Evolutionary conservation across 2,888 invertebrate genomes (phyloP).

Genomic region (Notodonta ziczac): DNA sequence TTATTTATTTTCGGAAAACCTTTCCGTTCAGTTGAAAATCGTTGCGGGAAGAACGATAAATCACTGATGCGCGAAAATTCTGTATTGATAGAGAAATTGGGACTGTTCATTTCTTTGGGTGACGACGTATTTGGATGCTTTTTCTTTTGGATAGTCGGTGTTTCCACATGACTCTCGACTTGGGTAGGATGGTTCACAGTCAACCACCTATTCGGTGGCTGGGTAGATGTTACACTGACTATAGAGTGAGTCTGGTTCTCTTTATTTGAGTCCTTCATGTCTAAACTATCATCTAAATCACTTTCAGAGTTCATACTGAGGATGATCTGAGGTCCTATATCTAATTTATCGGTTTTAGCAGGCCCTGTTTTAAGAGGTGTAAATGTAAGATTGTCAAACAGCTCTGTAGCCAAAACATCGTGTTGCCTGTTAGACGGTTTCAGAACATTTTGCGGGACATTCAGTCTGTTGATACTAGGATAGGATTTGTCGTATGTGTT

Average conservation of each 20-base stretch:
- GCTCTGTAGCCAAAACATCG: constrained; percentile 52
- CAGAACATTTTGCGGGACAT: constrained; percentile 53
- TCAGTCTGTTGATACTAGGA: constrained; percentile 31
- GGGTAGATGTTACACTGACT: constrained; percentile 60
- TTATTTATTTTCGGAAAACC: constrained; percentile 60
- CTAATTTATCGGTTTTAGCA: constrained; percentile 61
- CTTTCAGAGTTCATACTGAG: constrained; percentile 70
- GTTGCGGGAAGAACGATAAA: constrained; percentile 71
- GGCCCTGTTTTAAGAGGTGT: constrained; percentile 66
- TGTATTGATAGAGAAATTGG: constrained; percentile 78
- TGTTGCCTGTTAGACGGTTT: constrained; percentile 65
- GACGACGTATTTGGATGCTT: constrained; percentile 79
- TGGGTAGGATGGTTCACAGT: constrained; percentile 53
- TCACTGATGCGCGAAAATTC: constrained; percentile 79
- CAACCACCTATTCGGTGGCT: constrained; percentile 64
- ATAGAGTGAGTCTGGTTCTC: constrained; percentile 73
- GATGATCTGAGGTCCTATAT: constrained; percentile 69
- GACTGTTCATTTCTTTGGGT: constrained; percentile 74
- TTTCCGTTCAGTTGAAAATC: constrained; percentile 78
- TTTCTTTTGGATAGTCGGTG: constrained; percentile 55
- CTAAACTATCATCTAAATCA: constrained; percentile 70
- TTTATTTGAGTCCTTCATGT: constrained; percentile 58
- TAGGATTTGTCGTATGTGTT: constrained; percentile 69
- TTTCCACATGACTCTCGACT: constrained; percentile 49
- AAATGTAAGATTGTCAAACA: constrained; percentile 75